Percentiles rank a stretch among this genome's conserved stretches.
These are phyloP conservation scores for Heliornis fulica DNA, from an alignment of 2,113 vertebrate genomes.

Conservation along the genomic window DNA sequence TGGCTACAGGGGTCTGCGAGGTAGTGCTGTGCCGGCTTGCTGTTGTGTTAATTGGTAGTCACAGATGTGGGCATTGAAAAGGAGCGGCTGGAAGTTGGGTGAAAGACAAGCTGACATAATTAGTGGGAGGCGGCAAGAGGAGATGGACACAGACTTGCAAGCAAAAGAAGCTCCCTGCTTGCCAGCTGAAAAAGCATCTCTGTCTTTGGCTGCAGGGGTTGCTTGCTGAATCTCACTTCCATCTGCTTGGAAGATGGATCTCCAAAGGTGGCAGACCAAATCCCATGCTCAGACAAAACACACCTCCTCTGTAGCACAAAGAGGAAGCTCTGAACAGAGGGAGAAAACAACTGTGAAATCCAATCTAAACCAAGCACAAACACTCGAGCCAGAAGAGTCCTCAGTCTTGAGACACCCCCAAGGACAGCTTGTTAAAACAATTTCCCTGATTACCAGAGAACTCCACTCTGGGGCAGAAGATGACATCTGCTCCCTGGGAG, in stretches of 20 bases:
- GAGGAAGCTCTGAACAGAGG: not conserved
- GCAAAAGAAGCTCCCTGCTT: not conserved
- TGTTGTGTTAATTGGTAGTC: conserved; percentile 62
- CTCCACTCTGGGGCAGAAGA: not conserved
- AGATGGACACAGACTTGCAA: not conserved
- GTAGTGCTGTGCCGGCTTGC: not conserved
- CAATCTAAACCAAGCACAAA: not conserved
- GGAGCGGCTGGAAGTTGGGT: conserved; percentile 10
- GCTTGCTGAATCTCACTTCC: not conserved
- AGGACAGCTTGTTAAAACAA: not conserved
- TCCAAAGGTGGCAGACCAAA: conserved; percentile 52
- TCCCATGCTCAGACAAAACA: conserved; percentile 40
- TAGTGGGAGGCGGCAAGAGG: conserved; percentile 23
- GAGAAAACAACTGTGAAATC: not conserved
- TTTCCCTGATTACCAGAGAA: not conserved
- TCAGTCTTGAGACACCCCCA: not conserved
- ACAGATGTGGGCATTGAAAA: conserved; percentile 57
- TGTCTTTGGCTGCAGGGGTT: conserved; percentile 15
- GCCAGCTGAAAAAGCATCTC: not conserved
- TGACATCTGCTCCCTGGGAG: not conserved
- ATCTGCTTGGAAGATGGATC: conserved; percentile 30
- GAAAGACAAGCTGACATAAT: conserved; percentile 57
- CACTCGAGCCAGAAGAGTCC: conserved; percentile 9
- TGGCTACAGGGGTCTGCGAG: conserved; percentile 21
- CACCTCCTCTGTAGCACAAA: not conserved